Conservation (phyloP, 1,140 invertebrate genomes). For the Aethina tumida region DNA sequence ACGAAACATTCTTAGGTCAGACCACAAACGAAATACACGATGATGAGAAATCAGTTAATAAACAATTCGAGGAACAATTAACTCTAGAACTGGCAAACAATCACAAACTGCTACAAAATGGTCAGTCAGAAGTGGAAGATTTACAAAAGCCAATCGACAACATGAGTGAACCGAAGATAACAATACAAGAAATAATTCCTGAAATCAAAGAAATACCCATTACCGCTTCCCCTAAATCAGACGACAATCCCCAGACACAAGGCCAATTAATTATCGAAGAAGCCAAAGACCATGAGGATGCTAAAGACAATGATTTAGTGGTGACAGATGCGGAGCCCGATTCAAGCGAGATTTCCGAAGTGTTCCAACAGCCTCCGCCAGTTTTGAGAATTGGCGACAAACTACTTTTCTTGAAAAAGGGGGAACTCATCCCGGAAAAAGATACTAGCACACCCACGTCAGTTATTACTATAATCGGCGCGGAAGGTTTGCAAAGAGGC, state of each 20-base stretch:
- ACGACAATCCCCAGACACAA: slow-evolving; percentile 15
- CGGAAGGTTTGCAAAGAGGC: slow-evolving; percentile 35
- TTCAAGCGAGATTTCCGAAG: slow-evolving; percentile 30
- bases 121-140: no score
- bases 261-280: slow-evolving; percentile 26
- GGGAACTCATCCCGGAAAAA: slow-evolving; percentile 32
- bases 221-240: slow-evolving; percentile 24
- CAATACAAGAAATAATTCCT: slow-evolving; percentile 34
- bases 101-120: no score
- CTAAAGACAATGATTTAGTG: slow-evolving; percentile 32
- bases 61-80: no score
- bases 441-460: slow-evolving; percentile 30
- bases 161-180: slow-evolving; percentile 32
- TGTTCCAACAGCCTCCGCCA: slow-evolving; percentile 34
- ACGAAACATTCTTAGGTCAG: no score
- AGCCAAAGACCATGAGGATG: slow-evolving; percentile 34
- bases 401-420: slow-evolving; percentile 33
- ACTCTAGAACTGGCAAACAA: no score
- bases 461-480: slow-evolving; percentile 36
- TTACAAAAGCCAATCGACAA: no score
- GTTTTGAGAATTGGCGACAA: slow-evolving; percentile 36
- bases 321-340: slow-evolving; percentile 32
- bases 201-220: slow-evolving; percentile 32
- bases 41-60: no score
- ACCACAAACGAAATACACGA: no score